phyloP scores from a whole-genome alignment of 2,113 vertebrate genomes.

The Centrocercus urophasianus region DNA sequence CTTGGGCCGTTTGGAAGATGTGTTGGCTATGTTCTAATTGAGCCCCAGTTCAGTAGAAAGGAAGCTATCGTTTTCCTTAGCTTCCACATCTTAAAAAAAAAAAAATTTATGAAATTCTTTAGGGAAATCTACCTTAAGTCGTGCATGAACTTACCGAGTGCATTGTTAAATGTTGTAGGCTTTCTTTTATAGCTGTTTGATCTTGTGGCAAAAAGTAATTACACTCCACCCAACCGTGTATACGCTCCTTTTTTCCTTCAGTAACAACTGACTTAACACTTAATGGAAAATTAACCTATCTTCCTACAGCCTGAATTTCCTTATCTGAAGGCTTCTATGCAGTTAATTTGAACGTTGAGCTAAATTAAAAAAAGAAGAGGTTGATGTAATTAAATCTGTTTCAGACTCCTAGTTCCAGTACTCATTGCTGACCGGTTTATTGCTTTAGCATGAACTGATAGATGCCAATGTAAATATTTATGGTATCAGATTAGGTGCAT shows the following conservation, averaged over 20 bases:
- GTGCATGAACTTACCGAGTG: neutral
- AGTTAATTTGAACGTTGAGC: neutral
- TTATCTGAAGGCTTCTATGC: neutral
- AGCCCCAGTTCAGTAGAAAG: neutral
- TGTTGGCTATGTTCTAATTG: neutral
- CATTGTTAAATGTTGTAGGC: neutral
- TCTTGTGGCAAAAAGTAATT: conserved; percentile 37
- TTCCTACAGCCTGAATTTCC: neutral
- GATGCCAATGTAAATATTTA: neutral
- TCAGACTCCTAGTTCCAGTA: neutral
- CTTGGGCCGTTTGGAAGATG: neutral
- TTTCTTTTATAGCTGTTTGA: neutral
- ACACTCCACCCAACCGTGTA: neutral
- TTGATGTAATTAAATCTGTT: neutral
- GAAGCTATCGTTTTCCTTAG: neutral
- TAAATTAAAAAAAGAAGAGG: neutral
- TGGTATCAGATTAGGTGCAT: neutral
- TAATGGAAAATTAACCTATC: conserved; percentile 11
- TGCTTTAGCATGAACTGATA: neutral
- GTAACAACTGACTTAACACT: neutral
- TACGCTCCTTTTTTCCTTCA: neutral
- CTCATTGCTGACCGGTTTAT: neutral
- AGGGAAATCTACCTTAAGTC: neutral
- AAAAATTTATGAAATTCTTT: neutral
- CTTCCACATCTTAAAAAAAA: neutral